Percentiles rank a stretch among this genome's conserved stretches.
Conservation (phyloP, 2,797 vertebrate genomes). For the Sylvia borin region DNA sequence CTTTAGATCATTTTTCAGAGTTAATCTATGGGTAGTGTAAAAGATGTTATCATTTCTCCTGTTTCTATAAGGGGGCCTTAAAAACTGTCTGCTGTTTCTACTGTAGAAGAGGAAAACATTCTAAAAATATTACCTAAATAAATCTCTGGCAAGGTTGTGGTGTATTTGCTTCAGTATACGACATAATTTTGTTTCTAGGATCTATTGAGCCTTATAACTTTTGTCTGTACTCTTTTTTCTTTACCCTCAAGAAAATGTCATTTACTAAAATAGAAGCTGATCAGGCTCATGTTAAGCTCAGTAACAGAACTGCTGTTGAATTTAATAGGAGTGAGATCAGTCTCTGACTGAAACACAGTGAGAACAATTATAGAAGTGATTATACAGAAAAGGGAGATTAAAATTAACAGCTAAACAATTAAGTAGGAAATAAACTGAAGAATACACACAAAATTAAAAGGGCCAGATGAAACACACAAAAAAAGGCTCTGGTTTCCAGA, state of each 20-base stretch:
- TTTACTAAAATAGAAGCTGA: slow-evolving; percentile 53
- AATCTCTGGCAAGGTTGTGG: not conserved
- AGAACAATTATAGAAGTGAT: slow-evolving; percentile 36
- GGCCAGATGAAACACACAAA: slow-evolving; percentile 14
- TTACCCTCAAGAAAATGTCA: not conserved
- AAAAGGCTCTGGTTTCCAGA: not conserved
- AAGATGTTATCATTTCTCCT: not conserved
- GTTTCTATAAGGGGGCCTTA: not conserved
- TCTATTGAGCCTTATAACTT: slow-evolving; percentile 15
- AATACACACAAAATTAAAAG: slow-evolving; percentile 25
- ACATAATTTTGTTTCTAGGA: not conserved
- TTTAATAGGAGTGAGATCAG: slow-evolving; percentile 36
- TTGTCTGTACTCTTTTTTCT: not conserved
- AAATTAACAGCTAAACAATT: slow-evolving; percentile 58
- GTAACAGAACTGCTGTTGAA: slow-evolving; percentile 8
- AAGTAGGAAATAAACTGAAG: slow-evolving; percentile 51
- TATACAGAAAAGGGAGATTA: slow-evolving; percentile 44
- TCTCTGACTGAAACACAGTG: not conserved
- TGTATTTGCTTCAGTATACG: not conserved
- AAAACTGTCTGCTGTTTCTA: not conserved
- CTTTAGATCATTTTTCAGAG: slow-evolving; percentile 23
- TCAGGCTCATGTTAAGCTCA: slow-evolving; percentile 30
- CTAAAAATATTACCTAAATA: slow-evolving; percentile 34
- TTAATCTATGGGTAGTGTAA: not conserved
- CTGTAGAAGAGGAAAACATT: not conserved